Evolutionary conservation across 1,140 invertebrate species (phyloP), one percentile per base, ranked within the genome.

Genomic region (Papilio aristodemus): DNA sequence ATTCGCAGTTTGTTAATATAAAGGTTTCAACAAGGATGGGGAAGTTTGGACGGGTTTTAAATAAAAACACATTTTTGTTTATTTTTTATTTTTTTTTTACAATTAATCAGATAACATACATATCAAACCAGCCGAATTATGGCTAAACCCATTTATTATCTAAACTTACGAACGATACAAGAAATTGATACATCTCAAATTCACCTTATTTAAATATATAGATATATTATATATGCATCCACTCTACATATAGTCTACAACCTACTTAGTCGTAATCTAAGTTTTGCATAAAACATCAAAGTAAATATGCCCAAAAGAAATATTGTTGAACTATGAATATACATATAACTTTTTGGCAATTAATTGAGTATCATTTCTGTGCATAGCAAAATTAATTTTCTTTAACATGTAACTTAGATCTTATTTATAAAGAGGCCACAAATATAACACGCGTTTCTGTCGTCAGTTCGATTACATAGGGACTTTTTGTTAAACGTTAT

Each of bases 221-320:
- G 86, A 91, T 90, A 91, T 90, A 89, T 87, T 88, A 89, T 87
- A 89, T 91, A 89, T 89, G 86, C 86, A 89, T 89, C 80, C 87
- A 90, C 83, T 90, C 87, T 91, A 91, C 85, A 90, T 89, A 90
- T 86, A 88, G 85, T 89, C 89, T 91, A 91, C 87, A 89, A 88
- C 81, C 89, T 91, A 91, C 89, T 90, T 91, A 91, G 77, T 87
- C 87, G 89, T 91, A 90, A 90, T 89, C 87, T 90, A 91, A 85
- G 83, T 87, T 88, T 90, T 88, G 85, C 87, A 91, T 88, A 91
- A 89, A 89, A 89, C 46, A 54, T 89, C 87, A 91, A 91, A 91
- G 86, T 90, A 91, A 91, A 91, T 91, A 90, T 91, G 89, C 89
- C 89, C 87, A 91, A 91, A 91, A 91, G 87, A 88, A 91, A 90